Base-by-base conservation (phyloP, 1,140 invertebrate species). In the Neodiprion virginianus region DNA sequence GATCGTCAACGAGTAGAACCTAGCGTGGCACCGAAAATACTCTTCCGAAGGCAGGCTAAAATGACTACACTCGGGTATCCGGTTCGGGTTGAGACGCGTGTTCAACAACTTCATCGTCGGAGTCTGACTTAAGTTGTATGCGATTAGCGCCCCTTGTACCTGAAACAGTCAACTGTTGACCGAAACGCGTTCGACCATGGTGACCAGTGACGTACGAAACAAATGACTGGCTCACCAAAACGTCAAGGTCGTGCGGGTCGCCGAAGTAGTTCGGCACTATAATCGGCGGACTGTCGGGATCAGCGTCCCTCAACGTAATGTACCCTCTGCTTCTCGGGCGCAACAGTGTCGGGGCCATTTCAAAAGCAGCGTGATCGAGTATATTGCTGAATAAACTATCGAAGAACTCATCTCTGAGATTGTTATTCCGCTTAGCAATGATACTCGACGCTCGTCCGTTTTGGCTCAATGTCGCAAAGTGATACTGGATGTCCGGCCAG, bases 261-360 rank as follows among this genome's bases (percentile, higher is more conserved):
- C 90, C 85, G 68, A 94, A 93, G 83, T 96, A 97, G 81, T 95
- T 95, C 1, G 96, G 94, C 83, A 94, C 93, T 50, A 98, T 96
- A 7, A 91, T 83, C 0, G 97, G 96, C 79, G 94, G 90, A 0
- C 92, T 89, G 17, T 88, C 85, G 0, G 95, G 93, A 82, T 96
- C 90, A 0, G 85, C 84, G n/a, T 91, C 92, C 65, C 82, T 86
- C 1, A 97, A 81, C 74, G 91, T 88, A 1, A 97, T 85, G 67
- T 88, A 90, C 8, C 96, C 96, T 68, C 89, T 88, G 70, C 94
- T 95, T 72, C 90, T 91, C 0, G 96, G 95, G 72, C 93, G 87
- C 71, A 95, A 81, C 23, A 95, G 76, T 75, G 95, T 83, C 0
- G 94, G 93, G 0, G 93, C 87, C 47, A 93, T 89, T 12, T 90